phyloP scores from a whole-genome alignment of 2,113 vertebrate genomes.

The Ceuthmochares aereus region DNA sequence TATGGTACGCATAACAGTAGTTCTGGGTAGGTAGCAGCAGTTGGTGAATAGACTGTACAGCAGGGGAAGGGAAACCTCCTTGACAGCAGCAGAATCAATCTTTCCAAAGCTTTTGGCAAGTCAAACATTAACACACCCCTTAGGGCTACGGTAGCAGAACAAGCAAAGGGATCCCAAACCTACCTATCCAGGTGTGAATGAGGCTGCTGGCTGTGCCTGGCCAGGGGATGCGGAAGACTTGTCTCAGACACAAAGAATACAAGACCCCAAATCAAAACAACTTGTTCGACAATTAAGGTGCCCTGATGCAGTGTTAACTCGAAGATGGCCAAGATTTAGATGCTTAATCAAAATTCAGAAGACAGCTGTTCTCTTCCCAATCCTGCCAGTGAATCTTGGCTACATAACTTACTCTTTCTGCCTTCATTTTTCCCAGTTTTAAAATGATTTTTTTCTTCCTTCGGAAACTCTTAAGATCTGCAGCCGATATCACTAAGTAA shows the following conservation, averaged over 20 bases:
- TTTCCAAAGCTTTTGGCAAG: neutral
- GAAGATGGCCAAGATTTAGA: neutral
- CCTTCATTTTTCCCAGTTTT: neutral
- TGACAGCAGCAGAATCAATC: neutral
- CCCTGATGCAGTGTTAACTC: neutral
- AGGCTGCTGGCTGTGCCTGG: neutral
- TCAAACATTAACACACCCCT: neutral
- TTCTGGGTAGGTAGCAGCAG: neutral
- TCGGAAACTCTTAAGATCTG: neutral
- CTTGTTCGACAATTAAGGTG: neutral
- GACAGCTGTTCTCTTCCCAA: neutral
- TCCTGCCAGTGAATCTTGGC: constrained; percentile 4
- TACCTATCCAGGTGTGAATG: neutral
- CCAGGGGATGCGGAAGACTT: neutral
- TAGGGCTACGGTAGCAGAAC: fast-evolving
- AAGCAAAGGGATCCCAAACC: neutral
- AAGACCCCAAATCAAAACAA: neutral
- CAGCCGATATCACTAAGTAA: neutral
- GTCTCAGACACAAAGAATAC: neutral
- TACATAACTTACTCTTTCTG: neutral
- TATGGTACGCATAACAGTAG: neutral
- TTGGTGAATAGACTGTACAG: neutral
- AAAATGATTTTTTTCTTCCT: neutral
- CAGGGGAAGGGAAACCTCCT: neutral
- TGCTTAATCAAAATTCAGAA: neutral